phyloP scores from a whole-genome alignment of 2,888 invertebrate species.

The Steinernema scapterisci region DNA sequence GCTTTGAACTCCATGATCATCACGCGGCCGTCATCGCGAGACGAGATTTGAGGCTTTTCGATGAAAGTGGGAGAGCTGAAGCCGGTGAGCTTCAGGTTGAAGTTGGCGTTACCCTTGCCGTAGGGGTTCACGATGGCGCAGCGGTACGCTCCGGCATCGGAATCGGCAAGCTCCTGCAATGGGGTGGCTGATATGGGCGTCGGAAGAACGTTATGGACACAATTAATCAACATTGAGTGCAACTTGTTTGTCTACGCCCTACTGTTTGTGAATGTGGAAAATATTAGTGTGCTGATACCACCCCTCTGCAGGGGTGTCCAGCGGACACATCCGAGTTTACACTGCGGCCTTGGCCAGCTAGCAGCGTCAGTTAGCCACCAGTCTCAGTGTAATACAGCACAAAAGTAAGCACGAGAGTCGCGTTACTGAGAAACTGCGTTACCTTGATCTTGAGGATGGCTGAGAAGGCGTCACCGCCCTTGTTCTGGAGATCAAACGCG shows the following conservation, averaged over 20 bases:
- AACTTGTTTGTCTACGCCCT: not conserved
- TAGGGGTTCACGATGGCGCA: constrained; percentile 68
- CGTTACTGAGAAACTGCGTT: constrained; percentile 17
- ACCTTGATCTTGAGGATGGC: constrained; percentile 68
- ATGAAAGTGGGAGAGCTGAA: constrained; percentile 81
- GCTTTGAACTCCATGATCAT: constrained; percentile 95
- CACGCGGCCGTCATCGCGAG: constrained; percentile 93
- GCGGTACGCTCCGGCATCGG: constrained; percentile 67
- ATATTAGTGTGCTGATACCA: not conserved
- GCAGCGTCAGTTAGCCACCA: not conserved
- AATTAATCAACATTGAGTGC: not conserved
- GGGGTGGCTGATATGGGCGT: constrained; percentile 5
- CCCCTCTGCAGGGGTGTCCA: constrained; percentile 4
- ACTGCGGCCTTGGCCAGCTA: not conserved
- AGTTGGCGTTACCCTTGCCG: constrained; percentile 68
- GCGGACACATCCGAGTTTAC: constrained; percentile 2
- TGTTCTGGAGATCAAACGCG: constrained; percentile 60
- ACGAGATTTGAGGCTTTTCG: constrained; percentile 98
- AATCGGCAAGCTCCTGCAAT: constrained; percentile 66
- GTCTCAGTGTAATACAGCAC: not conserved
- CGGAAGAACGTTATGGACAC: not conserved
- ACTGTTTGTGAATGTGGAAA: not conserved
- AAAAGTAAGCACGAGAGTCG: not conserved
- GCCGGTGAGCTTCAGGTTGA: constrained; percentile 68
- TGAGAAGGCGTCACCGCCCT: constrained; percentile 65